These are phyloP conservation scores for Chrysomela aeneicollis DNA, from an alignment of 2,888 invertebrate species.

Conservation along the genomic window DNA sequence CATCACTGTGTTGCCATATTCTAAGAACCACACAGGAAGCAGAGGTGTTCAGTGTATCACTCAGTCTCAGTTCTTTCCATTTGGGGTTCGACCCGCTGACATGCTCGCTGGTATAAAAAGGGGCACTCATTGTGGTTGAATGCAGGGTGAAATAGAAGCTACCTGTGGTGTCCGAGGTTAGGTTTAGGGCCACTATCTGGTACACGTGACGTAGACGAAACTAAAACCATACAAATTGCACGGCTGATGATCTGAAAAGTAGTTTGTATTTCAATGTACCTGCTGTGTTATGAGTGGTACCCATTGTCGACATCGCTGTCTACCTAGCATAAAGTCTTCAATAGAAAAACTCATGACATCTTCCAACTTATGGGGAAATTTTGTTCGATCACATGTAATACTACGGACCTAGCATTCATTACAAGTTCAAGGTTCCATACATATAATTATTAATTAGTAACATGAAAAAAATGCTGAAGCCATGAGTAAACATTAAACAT, in stretches of 20 bases:
- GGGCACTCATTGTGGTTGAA: slow-evolving; percentile 80
- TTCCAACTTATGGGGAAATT: slow-evolving; percentile 20
- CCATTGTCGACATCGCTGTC: slow-evolving; percentile 80
- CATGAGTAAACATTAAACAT: too few relatives aligned
- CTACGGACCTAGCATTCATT: too few relatives aligned
- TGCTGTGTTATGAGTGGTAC: slow-evolving; percentile 85
- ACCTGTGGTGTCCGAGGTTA: slow-evolving; percentile 63
- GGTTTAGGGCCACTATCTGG: slow-evolving; percentile 75
- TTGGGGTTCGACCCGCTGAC: slow-evolving; percentile 76
- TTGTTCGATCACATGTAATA: too few relatives aligned
- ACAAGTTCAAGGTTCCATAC: background rate
- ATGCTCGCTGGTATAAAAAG: slow-evolving; percentile 84
- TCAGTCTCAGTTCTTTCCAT: slow-evolving; percentile 82
- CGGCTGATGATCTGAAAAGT: background rate
- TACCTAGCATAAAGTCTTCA: slow-evolving; percentile 63
- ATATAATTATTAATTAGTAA: too few relatives aligned
- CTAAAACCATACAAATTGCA: slow-evolving; percentile 58
- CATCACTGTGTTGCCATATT: slow-evolving; percentile 59
- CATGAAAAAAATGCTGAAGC: too few relatives aligned
- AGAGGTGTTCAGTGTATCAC: slow-evolving; percentile 65
- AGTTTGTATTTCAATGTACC: slow-evolving; percentile 57
- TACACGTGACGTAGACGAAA: slow-evolving; percentile 80
- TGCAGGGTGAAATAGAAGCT: slow-evolving; percentile 83
- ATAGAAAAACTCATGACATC: slow-evolving; percentile 57
- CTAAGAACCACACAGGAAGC: slow-evolving; percentile 60